Evolutionary conservation across 2,888 invertebrate genomes (phyloP).

Genomic region (Meghimatium bilineatum): DNA sequence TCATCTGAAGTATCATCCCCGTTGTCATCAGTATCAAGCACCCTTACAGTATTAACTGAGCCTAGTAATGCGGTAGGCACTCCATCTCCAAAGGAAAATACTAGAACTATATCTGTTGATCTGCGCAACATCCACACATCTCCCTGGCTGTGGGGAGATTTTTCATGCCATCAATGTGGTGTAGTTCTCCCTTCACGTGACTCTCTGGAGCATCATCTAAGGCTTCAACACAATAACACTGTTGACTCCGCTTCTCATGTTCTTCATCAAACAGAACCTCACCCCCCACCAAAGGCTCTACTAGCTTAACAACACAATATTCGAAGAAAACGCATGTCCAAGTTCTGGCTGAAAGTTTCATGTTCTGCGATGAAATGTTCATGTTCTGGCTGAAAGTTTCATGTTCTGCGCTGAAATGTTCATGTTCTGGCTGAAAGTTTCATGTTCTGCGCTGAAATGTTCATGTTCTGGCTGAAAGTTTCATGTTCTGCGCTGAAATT

Average conservation of each 20-base stretch:
- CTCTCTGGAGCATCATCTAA: slow-evolving; percentile 96
- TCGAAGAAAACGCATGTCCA: too few species aligned
- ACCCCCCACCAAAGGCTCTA: slow-evolving; percentile 37
- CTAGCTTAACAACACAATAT: not conserved
- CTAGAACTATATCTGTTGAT: slow-evolving; percentile 4
- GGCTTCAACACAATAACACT: slow-evolving; percentile 83
- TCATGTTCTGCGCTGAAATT: too few species aligned
- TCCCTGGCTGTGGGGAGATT: slow-evolving; percentile 76
- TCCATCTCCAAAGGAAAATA: slow-evolving; percentile 39
- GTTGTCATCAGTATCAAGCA: slow-evolving; percentile 1
- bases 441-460: too few species aligned
- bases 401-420: too few species aligned
- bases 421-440: too few species aligned
- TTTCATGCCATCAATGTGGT: slow-evolving; percentile 85
- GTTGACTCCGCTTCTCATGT: slow-evolving; percentile 50
- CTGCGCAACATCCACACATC: slow-evolving; percentile 34
- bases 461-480: too few species aligned
- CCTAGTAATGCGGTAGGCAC: not conserved
- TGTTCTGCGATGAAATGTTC: too few species aligned
- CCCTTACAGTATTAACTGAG: not conserved
- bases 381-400: too few species aligned
- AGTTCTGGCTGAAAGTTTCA: too few species aligned
- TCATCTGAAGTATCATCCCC: slow-evolving; percentile 53
- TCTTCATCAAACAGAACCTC: slow-evolving; percentile 52
- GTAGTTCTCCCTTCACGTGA: slow-evolving; percentile 97